Evolutionary conservation across 2,113 vertebrate species (phyloP).

Genomic region (Orientallactaga bullata): DNA sequence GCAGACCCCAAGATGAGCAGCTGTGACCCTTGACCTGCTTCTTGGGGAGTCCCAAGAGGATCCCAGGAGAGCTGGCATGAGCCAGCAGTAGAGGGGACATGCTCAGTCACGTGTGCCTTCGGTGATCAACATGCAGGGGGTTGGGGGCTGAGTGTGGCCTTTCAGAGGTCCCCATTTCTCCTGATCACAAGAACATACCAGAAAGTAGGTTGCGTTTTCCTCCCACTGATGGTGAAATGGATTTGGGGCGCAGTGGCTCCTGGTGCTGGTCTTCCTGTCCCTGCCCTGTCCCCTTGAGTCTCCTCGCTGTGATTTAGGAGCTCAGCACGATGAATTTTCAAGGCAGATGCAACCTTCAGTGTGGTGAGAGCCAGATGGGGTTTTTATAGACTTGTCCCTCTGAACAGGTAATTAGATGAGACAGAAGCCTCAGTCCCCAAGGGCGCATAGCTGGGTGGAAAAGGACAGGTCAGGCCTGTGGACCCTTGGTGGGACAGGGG

Average conservation of each 20-base stretch:
- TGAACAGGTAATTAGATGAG: not conserved
- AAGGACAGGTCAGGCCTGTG: too few relatives aligned
- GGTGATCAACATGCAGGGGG: accelerated
- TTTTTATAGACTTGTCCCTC: not conserved
- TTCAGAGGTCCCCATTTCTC: not conserved
- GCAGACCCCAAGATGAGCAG: not conserved
- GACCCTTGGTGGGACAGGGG: not conserved
- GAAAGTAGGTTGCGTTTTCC: accelerated
- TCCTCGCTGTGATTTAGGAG: not conserved
- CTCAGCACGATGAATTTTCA: constrained; percentile 49
- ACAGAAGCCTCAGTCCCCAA: accelerated
- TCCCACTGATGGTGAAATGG: not conserved
- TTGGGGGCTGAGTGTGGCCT: accelerated
- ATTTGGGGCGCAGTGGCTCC: not conserved
- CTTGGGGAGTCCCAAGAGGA: too few relatives aligned
- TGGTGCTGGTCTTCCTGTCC: not conserved
- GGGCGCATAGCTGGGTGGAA: not conserved
- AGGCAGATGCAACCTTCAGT: not conserved
- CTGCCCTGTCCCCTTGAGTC: not conserved
- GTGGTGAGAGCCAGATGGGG: not conserved
- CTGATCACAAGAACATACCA: not conserved
- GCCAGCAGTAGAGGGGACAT: accelerated
- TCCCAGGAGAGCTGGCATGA: accelerated
- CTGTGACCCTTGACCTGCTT: not conserved
- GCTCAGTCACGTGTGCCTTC: not conserved